These are phyloP conservation scores for Meloidogyne exigua DNA, from an alignment of 1,140 invertebrate species.

Conservation along the genomic window DNA sequence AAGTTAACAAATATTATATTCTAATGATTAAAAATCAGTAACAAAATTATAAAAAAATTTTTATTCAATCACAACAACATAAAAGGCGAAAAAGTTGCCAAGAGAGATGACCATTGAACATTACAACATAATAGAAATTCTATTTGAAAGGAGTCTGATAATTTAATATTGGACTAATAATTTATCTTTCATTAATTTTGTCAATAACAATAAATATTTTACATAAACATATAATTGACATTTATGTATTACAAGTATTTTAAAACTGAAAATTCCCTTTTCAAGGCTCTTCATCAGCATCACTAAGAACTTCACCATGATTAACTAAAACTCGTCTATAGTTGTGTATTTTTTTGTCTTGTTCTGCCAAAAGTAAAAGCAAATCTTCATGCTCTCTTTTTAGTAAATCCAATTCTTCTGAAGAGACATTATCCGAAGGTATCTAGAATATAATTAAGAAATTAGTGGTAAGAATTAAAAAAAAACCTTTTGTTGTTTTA, in stretches of 20 bases:
- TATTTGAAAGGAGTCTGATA: too few relatives aligned
- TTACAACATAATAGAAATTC: too few relatives aligned
- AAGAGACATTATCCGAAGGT: background rate
- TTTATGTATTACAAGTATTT: background rate
- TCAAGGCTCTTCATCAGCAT: conserved; percentile 43
- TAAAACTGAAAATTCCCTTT: background rate
- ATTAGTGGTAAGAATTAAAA: background rate
- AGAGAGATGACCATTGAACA: too few relatives aligned
- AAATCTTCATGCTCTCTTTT: conserved; percentile 87
- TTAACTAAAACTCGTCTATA: conserved; percentile 74
- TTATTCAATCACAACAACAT: too few relatives aligned
- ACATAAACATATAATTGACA: too few relatives aligned
- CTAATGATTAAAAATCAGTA: too few relatives aligned
- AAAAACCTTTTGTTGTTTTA: conserved; percentile 20
- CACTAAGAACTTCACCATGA: conserved; percentile 69
- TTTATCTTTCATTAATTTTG: background rate
- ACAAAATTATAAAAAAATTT: too few relatives aligned
- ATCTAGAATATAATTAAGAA: background rate
- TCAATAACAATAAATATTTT: too few relatives aligned
- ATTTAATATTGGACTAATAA: too few relatives aligned
- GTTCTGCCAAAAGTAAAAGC: conserved; percentile 78
- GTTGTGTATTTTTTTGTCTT: conserved; percentile 74
- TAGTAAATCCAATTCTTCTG: conserved; percentile 72
- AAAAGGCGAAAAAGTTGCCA: too few relatives aligned
- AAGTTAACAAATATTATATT: too few relatives aligned